Evolutionary conservation across 2,888 invertebrate genomes (phyloP).

Genomic region (Xylocampa areola): DNA sequence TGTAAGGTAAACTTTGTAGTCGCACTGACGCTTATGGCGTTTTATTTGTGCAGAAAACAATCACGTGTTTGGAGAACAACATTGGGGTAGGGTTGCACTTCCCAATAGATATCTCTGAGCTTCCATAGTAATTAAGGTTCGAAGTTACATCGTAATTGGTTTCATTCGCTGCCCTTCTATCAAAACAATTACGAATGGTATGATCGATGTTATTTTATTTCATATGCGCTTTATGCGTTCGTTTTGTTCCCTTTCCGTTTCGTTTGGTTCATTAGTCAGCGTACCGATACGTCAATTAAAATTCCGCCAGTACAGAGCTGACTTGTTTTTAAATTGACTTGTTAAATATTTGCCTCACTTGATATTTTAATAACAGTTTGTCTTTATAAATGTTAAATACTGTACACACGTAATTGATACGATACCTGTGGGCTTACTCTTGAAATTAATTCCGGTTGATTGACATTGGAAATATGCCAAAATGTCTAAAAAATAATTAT

Average conservation of each 20-base stretch:
- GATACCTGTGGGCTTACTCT: no score
- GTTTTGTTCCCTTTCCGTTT: not conserved
- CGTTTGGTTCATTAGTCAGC: slow-evolving; percentile 7
- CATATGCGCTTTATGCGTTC: not conserved
- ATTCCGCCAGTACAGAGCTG: not conserved
- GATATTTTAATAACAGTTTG: no score
- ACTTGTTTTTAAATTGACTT: not conserved
- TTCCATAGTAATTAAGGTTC: slow-evolving; percentile 30
- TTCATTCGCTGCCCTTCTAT: slow-evolving; percentile 1
- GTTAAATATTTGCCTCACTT: not conserved
- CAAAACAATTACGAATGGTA: slow-evolving; percentile 18
- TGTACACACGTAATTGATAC: no score
- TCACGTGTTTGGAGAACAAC: slow-evolving; percentile 24
- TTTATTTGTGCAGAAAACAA: slow-evolving; percentile 15
- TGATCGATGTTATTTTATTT: slow-evolving; percentile 17
- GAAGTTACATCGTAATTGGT: slow-evolving; percentile 10
- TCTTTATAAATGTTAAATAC: no score
- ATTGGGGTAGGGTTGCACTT: slow-evolving; percentile 11
- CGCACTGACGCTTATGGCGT: not conserved
- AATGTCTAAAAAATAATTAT: no score
- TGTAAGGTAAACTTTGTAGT: not conserved
- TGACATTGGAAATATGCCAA: no score
- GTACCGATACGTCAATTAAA: slow-evolving; percentile 4
- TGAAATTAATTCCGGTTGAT: no score
- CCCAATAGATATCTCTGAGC: slow-evolving; percentile 23